A percentile compares a stretch with the other conserved stretches of the same genome.
phyloP scores from a whole-genome alignment of 2,888 invertebrate species.

The Drosophila colorata region DNA sequence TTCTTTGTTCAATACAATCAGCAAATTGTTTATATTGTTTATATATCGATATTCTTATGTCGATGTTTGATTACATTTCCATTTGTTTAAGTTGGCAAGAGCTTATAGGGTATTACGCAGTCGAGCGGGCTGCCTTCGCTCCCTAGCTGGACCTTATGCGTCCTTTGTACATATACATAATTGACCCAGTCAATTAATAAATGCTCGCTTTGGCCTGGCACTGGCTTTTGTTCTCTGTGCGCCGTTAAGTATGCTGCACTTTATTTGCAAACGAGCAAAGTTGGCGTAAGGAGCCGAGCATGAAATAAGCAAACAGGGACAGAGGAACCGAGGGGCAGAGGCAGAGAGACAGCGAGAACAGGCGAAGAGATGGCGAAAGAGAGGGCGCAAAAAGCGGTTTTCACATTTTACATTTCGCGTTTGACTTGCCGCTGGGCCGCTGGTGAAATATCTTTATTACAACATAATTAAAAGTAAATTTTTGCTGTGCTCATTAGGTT shows the following conservation, averaged over 20 bases:
- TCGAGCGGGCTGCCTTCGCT: not conserved
- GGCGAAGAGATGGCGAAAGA: not conserved
- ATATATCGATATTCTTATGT: no score
- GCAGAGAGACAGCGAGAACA: not conserved
- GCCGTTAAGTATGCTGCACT: slow-evolving; percentile 63
- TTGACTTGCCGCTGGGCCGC: slow-evolving; percentile 22
- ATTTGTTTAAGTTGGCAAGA: not conserved
- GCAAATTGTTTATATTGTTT: no score
- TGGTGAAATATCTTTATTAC: slow-evolving; percentile 54
- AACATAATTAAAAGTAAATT: slow-evolving; percentile 68
- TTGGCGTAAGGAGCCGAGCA: slow-evolving; percentile 15
- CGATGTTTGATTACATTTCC: not conserved
- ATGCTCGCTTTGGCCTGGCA: slow-evolving; percentile 52
- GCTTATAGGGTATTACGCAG: slow-evolving; percentile 6
- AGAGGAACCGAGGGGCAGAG: slow-evolving; percentile 12
- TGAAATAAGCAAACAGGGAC: slow-evolving; percentile 9
- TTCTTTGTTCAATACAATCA: no score
- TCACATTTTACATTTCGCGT: slow-evolving; percentile 22
- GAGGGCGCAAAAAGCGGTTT: slow-evolving; percentile 17
- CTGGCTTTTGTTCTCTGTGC: slow-evolving; percentile 53
- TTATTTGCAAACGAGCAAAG: slow-evolving; percentile 59
- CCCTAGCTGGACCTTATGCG: not conserved
- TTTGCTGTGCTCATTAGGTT: slow-evolving; percentile 62
- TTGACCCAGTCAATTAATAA: slow-evolving; percentile 73
- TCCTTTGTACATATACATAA: slow-evolving; percentile 37